Evolutionary conservation across 2,888 invertebrate genomes (phyloP).

Genomic region (Tetragonisca angustula): DNA sequence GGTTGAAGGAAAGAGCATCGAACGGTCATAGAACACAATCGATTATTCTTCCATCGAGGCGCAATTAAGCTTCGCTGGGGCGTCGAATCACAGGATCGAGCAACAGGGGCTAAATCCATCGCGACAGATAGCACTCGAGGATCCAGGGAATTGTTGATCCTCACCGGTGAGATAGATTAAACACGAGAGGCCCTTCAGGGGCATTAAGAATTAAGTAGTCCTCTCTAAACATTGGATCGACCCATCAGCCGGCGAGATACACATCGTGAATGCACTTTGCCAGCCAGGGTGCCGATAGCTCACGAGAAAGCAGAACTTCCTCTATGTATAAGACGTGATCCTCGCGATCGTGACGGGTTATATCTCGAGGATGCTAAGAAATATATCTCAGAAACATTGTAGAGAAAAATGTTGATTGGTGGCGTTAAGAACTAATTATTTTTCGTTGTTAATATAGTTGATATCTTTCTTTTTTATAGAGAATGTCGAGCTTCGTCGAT

Average conservation of each 20-base stretch:
- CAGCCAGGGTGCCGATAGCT: constrained; percentile 30
- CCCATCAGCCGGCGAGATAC: constrained; percentile 36
- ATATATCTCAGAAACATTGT: no score
- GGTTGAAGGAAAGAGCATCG: neutral
- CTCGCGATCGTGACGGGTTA: no score
- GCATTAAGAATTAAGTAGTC: constrained; percentile 65
- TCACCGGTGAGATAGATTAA: constrained; percentile 32
- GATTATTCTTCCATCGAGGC: constrained; percentile 21
- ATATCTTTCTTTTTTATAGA: no score
- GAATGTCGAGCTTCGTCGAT: no score
- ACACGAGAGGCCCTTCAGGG: constrained; percentile 50
- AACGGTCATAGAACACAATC: neutral
- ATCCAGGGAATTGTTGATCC: constrained; percentile 45
- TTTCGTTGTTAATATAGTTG: no score
- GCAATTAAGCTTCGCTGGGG: constrained; percentile 6
- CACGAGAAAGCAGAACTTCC: constrained; percentile 37
- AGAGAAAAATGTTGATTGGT: no score
- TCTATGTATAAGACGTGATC: neutral
- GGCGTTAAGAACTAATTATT: no score
- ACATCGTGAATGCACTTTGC: constrained; percentile 55
- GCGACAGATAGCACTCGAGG: constrained; percentile 32
- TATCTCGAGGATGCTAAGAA: no score
- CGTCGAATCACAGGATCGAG: constrained; percentile 15
- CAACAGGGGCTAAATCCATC: constrained; percentile 12
- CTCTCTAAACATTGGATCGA: constrained; percentile 56